Base-by-base conservation (phyloP, 2,888 invertebrate genomes). In the Temnothorax ravouxi region DNA sequence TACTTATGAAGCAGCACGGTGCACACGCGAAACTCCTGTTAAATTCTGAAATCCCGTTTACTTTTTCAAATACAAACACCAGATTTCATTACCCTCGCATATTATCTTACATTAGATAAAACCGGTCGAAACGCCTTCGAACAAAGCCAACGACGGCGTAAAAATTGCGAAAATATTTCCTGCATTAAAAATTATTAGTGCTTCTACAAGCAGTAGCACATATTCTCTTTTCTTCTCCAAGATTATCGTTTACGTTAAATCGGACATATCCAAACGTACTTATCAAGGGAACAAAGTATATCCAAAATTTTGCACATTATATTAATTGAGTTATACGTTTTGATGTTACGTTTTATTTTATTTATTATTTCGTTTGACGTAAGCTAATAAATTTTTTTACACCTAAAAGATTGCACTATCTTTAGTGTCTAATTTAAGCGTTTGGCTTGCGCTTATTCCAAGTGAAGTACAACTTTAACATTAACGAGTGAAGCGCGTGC, bases 1-100 rank as follows among this genome's bases (percentile, higher is more conserved):
- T 38, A 59, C 13, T 80, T 50, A 72, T 72, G 79, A 80, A 80
- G 79, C 79, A 80, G 72, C 79, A 79, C 79, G 25, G 34, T 79
- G 34, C 47, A 47, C 47, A 56, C 67, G 21, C 44, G 15, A 15
- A 56, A 77, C 44, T 56, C 29, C 5, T 13, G 11, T 71, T 71
- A 71, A 56, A 44, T 9, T 67, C 44, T 4, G 47, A 71, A 80
- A 72, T 80, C 13, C 13, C 38, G 38, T 80, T 80, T 61, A 2
- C 38, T 25, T 21, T 50, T 62, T 52, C 18, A 38, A 47, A 66
- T 54, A 77, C n/a, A 25, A 64, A 64, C 25, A n/a, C 41, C 54
- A 80, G 13, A 61, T 59, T 59, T 21, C 34, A 5, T 56, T 71
- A 71, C 8, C 25, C 15, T 54, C 18, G 34, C 25, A n/a, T 29